Conservation (phyloP, 2,888 invertebrate species). For the Ormyrus pomaceus region DNA sequence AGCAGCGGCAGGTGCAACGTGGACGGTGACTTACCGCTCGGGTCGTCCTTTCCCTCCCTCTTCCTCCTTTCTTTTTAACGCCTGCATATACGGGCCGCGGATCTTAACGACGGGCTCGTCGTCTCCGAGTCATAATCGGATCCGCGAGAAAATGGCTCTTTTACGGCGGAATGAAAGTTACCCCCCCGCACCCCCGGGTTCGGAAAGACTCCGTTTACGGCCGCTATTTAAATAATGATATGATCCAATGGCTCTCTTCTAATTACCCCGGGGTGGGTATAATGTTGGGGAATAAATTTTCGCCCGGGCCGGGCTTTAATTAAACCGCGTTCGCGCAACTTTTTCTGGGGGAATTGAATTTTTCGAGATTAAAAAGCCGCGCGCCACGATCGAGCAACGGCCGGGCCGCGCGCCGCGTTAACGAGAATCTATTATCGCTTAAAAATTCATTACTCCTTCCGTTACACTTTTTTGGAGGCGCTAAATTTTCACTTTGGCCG, state of each 20-base stretch:
- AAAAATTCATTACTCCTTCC: constrained; percentile 32
- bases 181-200: neutral
- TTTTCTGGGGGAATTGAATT: constrained; percentile 18
- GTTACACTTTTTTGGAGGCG: neutral
- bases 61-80: constrained; percentile 45
- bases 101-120: constrained; percentile 16
- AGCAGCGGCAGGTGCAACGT: constrained; percentile 72
- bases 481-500: constrained; percentile 38
- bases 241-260: constrained; percentile 36
- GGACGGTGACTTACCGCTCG: constrained; percentile 65
- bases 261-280: constrained; percentile 10
- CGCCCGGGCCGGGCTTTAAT: constrained; percentile 7
- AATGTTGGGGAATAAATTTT: constrained; percentile 31
- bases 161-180: constrained; percentile 37
- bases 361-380: constrained; percentile 4
- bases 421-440: constrained; percentile 34
- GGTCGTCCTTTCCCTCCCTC: constrained; percentile 61
- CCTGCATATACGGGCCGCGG: constrained; percentile 57
- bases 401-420: neutral
- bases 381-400: neutral
- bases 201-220: constrained; percentile 2
- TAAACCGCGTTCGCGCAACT: constrained; percentile 9
- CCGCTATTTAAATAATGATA: constrained; percentile 41
- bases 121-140: constrained; percentile 37
- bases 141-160: constrained; percentile 38